Evolutionary conservation across 1,140 invertebrate genomes (phyloP), one percentile per base, ranked within the genome.

Genomic region (Neocloeon triangulifer): DNA sequence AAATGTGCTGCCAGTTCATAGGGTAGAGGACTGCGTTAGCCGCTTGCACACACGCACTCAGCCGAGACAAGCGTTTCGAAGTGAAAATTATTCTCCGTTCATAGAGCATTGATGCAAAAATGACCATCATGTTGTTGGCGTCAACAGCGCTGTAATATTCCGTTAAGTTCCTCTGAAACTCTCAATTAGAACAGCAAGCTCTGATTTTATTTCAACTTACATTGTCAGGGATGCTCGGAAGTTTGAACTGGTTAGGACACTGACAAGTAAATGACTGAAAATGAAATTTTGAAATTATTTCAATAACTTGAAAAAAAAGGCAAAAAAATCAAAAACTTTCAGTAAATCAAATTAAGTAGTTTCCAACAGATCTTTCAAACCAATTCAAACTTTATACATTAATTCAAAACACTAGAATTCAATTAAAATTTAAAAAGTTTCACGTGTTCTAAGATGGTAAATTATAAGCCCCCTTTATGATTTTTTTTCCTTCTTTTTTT

Each of bases 1-100:
- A 95, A 45, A 96, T 85, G 46, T 95, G 86, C 52, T 96, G 89
- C 89, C 91, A 96, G 40, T 77, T 74, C 85, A 96, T 92, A 4
- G 91, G 91, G 56, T 92, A 95, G 18, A 96, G 67, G 19, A 94
- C 66, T 35, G 80, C 69, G 49, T 89, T 89, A 5, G 84, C 80
- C 4, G 88, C 85, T 53, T 94, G 85, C 12, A 95, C 79, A 47
- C 88, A 91, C 2, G 86, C 80, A 38, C 82, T 86, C 25, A 96
- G 56, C 35, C 81, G 62, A 41, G 75, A 82, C 33, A 91, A 58
- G 49, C 74, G 75, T 37, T 72, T 73, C 0, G 86, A 92, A 4
- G 74, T 81, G 39, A 95, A 74, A 32, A 94, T 71, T 36, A 96
- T 84, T 21, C 89, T 59, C 33, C 91, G 62, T 53, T 96, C 91